Percentiles rank a stretch among this genome's conserved stretches.
Conservation (phyloP, 2,888 invertebrate genomes). For the Balanococcus diminutus region DNA sequence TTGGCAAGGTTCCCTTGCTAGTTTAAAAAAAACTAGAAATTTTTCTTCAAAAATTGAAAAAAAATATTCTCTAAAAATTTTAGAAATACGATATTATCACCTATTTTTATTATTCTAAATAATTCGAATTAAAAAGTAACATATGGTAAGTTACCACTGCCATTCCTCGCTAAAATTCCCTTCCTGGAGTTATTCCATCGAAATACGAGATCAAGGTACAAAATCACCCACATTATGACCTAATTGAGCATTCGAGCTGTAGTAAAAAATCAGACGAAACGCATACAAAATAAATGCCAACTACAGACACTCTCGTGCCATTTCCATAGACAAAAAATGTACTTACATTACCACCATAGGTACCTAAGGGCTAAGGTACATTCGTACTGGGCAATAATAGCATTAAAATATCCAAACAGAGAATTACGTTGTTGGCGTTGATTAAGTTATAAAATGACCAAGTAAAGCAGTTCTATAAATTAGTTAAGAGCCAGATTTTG, state of each 20-base stretch:
- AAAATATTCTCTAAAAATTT: no score
- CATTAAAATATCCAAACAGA: neutral
- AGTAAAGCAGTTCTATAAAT: slow-evolving; percentile 39
- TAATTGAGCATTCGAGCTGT: neutral
- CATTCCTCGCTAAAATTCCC: no score
- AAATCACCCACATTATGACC: slow-evolving; percentile 3
- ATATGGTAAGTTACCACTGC: no score
- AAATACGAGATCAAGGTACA: neutral
- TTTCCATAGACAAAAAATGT: neutral
- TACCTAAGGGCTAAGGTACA: neutral
- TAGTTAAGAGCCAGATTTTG: slow-evolving; percentile 31
- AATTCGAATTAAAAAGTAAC: no score
- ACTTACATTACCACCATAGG: neutral
- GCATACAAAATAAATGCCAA: neutral
- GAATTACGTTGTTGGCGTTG: slow-evolving; percentile 33
- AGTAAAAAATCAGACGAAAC: neutral
- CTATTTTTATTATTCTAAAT: no score
- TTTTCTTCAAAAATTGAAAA: no score
- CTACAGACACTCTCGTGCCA: neutral
- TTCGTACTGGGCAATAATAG: neutral
- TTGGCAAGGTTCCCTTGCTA: no score
- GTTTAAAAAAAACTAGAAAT: no score
- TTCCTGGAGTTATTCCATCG: no score
- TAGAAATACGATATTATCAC: no score
- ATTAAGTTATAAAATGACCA: slow-evolving; percentile 42